Conservation (phyloP, 2,797 vertebrate species). For the Euthynnus affinis region DNA sequence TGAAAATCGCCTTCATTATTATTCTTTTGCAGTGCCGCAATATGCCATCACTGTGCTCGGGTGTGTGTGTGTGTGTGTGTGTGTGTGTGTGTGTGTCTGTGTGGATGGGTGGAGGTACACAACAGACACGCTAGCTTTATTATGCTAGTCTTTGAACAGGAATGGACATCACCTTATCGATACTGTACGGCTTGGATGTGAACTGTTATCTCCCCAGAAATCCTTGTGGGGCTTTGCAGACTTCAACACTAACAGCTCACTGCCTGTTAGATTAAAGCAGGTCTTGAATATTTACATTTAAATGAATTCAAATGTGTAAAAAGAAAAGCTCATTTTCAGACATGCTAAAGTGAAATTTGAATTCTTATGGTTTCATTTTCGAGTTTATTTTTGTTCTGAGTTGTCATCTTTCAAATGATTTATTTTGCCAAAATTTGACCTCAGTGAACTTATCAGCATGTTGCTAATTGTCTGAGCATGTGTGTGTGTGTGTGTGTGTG, state of each 20-base stretch:
- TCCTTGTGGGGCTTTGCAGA: not conserved
- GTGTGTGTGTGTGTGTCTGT: no score
- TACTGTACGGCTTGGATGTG: slow-evolving; percentile 1
- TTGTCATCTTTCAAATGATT: not conserved
- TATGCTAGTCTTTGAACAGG: not conserved
- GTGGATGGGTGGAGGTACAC: slow-evolving; percentile 28
- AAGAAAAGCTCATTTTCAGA: not conserved
- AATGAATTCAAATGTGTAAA: not conserved
- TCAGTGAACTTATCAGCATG: slow-evolving; percentile 17
- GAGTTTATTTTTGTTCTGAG: not conserved
- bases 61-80: not conserved
- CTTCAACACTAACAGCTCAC: not conserved
- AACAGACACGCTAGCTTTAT: not conserved
- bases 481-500: slow-evolving; percentile 40
- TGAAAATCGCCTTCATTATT: slow-evolving; percentile 44
- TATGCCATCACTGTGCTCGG: not conserved
- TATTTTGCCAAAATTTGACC: slow-evolving; percentile 24
- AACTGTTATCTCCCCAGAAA: not conserved
- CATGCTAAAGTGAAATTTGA: not conserved
- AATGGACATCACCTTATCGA: not conserved
- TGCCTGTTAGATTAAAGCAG: not conserved
- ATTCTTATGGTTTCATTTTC: not conserved
- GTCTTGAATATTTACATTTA: not conserved
- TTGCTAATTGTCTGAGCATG: slow-evolving; percentile 20
- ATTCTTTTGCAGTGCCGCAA: slow-evolving; percentile 15